Percentiles rank a stretch among this genome's conserved stretches.
Conservation (phyloP, 2,888 invertebrate species). For the Metalampra italica region DNA sequence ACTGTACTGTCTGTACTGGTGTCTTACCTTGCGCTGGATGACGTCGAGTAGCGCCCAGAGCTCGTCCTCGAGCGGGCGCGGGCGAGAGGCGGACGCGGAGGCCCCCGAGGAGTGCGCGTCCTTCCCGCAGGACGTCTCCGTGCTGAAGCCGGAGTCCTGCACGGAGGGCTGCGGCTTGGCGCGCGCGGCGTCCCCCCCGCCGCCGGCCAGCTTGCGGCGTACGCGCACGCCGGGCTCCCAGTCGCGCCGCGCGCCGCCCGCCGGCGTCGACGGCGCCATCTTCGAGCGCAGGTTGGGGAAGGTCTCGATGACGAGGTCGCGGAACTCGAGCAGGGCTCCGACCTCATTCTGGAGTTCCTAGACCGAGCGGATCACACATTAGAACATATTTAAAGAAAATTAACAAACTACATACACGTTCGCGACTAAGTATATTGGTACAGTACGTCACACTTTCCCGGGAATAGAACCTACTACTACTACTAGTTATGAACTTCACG, state of each 20-base stretch:
- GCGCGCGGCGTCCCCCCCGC: slow-evolving; percentile 66
- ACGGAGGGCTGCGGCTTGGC: slow-evolving; percentile 82
- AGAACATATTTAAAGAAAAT: background rate
- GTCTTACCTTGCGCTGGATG: slow-evolving; percentile 83
- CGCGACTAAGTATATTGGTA: no score
- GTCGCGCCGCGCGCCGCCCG: slow-evolving; percentile 77
- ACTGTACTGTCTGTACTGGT: no score
- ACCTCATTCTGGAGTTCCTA: slow-evolving; percentile 95
- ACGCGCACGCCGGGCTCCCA: slow-evolving; percentile 91
- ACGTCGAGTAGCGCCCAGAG: slow-evolving; percentile 91
- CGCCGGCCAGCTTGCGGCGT: slow-evolving; percentile 78
- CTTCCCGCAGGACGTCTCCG: slow-evolving; percentile 90
- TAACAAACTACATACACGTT: no score
- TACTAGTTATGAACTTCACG: no score
- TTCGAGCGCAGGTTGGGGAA: slow-evolving; percentile 94
- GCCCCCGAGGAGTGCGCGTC: slow-evolving; percentile 84
- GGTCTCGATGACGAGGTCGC: slow-evolving; percentile 96
- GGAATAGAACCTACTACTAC: no score
- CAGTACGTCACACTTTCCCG: no score
- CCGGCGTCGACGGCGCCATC: slow-evolving; percentile 83
- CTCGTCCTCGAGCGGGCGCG: slow-evolving; percentile 85
- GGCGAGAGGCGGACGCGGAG: slow-evolving; percentile 63
- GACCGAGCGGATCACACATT: background rate
- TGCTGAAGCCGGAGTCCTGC: slow-evolving; percentile 93
- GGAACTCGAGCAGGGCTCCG: slow-evolving; percentile 92